These are phyloP conservation scores for Notarius quadriscutis DNA, from an alignment of 2,113 vertebrate species.

Conservation along the genomic window DNA sequence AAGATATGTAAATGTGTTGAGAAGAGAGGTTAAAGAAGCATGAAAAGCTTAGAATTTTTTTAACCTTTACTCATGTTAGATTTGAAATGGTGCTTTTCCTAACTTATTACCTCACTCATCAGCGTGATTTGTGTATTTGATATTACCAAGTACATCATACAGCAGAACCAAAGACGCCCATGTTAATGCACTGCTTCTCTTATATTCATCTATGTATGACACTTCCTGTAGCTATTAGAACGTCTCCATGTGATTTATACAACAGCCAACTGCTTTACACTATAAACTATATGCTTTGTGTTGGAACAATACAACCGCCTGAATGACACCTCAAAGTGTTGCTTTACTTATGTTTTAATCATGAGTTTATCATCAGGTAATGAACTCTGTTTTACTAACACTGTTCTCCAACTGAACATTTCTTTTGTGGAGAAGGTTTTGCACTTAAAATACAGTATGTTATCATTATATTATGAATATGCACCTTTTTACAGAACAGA, in stretches of 20 bases:
- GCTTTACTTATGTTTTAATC: background rate
- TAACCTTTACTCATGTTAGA: constrained; percentile 49
- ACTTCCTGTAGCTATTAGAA: constrained; percentile 6
- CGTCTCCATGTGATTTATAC: background rate
- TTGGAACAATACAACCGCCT: background rate
- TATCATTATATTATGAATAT: constrained; percentile 18
- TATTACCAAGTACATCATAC: constrained; percentile 58
- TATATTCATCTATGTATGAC: constrained; percentile 11
- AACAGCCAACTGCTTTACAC: background rate
- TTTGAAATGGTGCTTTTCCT: constrained; percentile 83
- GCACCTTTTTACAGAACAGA: background rate
- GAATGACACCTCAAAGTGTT: background rate
- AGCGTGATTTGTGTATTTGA: constrained; percentile 39
- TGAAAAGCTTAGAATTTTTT: constrained; percentile 17
- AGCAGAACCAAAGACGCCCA: constrained; percentile 74
- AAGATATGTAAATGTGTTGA: constrained; percentile 37
- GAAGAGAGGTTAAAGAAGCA: constrained; percentile 29
- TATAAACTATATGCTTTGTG: constrained; percentile 1
- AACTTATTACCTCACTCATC: constrained; percentile 90
- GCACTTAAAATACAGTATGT: constrained; percentile 37
- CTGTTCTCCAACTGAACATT: constrained; percentile 48
- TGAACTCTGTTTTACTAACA: constrained; percentile 62
- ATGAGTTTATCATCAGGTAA: constrained; percentile 12
- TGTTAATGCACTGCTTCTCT: constrained; percentile 62
- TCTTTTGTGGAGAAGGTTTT: constrained; percentile 32